These are phyloP conservation scores for Martes martes DNA, from an alignment of 2,113 vertebrate genomes.

Conservation along the genomic window DNA sequence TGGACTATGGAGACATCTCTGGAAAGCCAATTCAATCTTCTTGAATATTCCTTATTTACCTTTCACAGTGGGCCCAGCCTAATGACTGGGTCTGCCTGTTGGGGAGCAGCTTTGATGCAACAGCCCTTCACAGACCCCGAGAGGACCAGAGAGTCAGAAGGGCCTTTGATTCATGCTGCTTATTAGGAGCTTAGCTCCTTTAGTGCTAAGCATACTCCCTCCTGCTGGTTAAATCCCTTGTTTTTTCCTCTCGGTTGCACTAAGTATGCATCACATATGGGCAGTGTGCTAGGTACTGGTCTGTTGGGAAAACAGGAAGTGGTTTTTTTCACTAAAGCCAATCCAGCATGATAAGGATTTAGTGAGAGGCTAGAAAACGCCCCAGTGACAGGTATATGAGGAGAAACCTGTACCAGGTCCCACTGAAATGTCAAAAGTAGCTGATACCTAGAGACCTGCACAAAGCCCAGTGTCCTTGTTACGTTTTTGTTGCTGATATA, in stretches of 20 bases:
- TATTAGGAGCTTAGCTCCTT: constrained; percentile 48
- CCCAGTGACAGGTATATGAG: not conserved
- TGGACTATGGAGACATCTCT: not conserved
- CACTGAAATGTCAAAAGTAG: not conserved
- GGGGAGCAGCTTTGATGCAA: not conserved
- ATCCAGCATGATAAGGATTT: constrained; percentile 15
- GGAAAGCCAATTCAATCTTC: not conserved
- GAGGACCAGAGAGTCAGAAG: not conserved
- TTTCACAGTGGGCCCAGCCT: not conserved
- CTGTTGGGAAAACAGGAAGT: not conserved
- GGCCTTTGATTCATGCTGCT: constrained; percentile 11
- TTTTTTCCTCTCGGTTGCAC: constrained; percentile 44
- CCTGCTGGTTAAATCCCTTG: constrained; percentile 59
- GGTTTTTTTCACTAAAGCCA: not conserved
- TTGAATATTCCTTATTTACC: not conserved
- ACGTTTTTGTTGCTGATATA: not conserved
- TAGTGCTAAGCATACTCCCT: not conserved
- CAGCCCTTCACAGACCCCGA: not conserved
- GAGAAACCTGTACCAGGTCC: not conserved
- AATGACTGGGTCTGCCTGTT: not conserved
- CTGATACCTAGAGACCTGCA: not conserved
- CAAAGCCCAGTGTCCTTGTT: not conserved
- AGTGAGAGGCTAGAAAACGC: not conserved
- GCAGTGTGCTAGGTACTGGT: not conserved
- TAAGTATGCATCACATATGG: constrained; percentile 33